A percentile compares a stretch with the other conserved stretches of the same genome.
Conservation (phyloP, 2,113 vertebrate species). For the Sander vitreus region DNA sequence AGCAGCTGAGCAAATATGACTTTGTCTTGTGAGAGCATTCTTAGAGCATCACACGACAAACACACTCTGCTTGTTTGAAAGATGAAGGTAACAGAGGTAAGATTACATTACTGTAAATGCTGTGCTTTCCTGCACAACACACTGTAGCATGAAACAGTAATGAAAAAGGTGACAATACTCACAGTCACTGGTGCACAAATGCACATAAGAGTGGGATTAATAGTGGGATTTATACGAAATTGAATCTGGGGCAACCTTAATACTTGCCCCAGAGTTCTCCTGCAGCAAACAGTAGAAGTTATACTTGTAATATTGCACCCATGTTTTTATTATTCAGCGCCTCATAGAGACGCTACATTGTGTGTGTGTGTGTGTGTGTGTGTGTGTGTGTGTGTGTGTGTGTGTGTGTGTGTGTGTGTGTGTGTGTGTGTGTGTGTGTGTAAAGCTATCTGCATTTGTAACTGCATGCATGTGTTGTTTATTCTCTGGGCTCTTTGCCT, state of each 20-base stretch:
- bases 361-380: slow-evolving; percentile 26
- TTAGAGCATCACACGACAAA: neutral
- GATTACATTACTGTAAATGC: slow-evolving; percentile 2
- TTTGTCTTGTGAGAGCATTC: neutral
- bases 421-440: slow-evolving; percentile 13
- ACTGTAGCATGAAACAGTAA: neutral
- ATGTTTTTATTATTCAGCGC: slow-evolving; percentile 66
- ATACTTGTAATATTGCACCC: slow-evolving; percentile 31
- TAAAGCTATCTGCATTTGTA: neutral
- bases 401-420: slow-evolving; percentile 29
- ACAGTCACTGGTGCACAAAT: neutral
- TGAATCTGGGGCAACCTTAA: slow-evolving; percentile 14
- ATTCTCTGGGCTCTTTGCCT: slow-evolving; percentile 58
- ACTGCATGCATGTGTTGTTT: slow-evolving; percentile 43
- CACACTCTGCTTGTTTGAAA: slow-evolving; percentile 11
- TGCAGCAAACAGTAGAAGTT: slow-evolving; percentile 10
- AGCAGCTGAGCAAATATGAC: neutral
- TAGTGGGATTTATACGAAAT: slow-evolving; percentile 31
- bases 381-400: slow-evolving; percentile 12
- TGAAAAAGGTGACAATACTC: neutral
- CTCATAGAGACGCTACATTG: slow-evolving; percentile 41
- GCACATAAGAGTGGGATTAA: neutral
- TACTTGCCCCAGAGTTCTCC: slow-evolving; percentile 19
- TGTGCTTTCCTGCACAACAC: neutral
- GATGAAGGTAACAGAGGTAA: neutral